Percentiles rank a stretch among this genome's conserved stretches.
These are phyloP conservation scores for Scarus forsteni DNA, from an alignment of 2,797 vertebrate genomes.

Conservation along the genomic window DNA sequence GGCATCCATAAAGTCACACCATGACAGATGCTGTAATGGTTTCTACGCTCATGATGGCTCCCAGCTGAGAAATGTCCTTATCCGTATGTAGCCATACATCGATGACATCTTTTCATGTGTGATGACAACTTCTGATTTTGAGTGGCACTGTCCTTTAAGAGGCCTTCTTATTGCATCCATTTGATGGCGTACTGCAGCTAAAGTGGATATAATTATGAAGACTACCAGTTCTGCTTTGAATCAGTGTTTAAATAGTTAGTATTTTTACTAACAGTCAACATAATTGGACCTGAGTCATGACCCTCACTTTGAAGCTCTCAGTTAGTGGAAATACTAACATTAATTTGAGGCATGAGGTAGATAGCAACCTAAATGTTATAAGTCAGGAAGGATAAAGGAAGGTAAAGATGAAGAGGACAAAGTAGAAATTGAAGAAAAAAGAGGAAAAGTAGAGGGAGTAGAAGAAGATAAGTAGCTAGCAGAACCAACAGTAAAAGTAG, in stretches of 20 bases:
- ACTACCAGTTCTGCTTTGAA: background rate
- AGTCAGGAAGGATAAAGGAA: too few relatives aligned
- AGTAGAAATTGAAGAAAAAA: too few relatives aligned
- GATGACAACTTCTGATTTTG: background rate
- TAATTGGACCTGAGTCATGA: too few relatives aligned
- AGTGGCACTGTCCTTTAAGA: background rate
- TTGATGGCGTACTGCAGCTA: background rate
- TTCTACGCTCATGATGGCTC: background rate
- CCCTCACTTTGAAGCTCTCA: too few relatives aligned
- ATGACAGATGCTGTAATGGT: constrained; percentile 23
- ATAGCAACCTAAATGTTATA: too few relatives aligned
- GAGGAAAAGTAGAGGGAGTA: too few relatives aligned
- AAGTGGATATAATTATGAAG: background rate
- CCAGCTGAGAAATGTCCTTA: constrained; percentile 4
- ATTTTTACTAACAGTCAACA: too few relatives aligned
- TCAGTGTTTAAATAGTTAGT: background rate
- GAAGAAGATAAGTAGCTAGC: too few relatives aligned
- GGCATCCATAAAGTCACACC: constrained; percentile 17
- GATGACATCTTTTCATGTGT: background rate
- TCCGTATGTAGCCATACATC: background rate
- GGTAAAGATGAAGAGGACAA: too few relatives aligned
- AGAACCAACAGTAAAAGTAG: too few relatives aligned
- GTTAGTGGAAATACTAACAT: too few relatives aligned
- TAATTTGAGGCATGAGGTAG: too few relatives aligned
- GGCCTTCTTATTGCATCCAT: background rate